A percentile compares a stretch with the other conserved stretches of the same genome.
Conservation (phyloP, 2,888 invertebrate genomes). For the Dugesia japonica region DNA sequence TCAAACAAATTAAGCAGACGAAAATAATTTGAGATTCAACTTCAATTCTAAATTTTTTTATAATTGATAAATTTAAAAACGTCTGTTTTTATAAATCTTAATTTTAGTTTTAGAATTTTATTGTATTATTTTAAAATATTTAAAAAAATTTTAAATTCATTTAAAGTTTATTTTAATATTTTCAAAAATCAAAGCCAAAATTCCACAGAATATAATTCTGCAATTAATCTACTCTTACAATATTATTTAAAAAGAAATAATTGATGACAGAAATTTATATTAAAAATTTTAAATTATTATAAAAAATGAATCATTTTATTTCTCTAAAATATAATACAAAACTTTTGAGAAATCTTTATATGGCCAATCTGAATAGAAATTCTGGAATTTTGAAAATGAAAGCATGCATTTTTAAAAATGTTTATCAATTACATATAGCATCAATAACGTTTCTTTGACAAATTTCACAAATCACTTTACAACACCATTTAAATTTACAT, state of each 20-base stretch:
- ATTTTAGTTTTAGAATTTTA: too few relatives aligned
- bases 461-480: slow-evolving; percentile 80
- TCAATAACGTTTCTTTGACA: slow-evolving; percentile 50
- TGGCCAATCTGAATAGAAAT: background rate
- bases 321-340: background rate
- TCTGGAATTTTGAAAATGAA: background rate
- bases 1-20: too few relatives aligned
- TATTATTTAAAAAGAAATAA: background rate
- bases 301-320: background rate
- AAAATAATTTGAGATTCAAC: too few relatives aligned
- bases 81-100: too few relatives aligned
- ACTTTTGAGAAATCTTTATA: background rate
- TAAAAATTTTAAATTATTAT: background rate
- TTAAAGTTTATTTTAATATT: too few relatives aligned
- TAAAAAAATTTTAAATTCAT: too few relatives aligned
- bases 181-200: too few relatives aligned
- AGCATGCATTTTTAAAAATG: background rate
- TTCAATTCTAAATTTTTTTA: too few relatives aligned
- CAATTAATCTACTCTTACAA: background rate
- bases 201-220: too few relatives aligned
- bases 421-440: slow-evolving; percentile 26
- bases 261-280: background rate
- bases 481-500: slow-evolving; percentile 91
- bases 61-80: too few relatives aligned
- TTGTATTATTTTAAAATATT: too few relatives aligned